Conservation (phyloP, 2,888 invertebrate species). For the Mesorhabditis belari region DNA sequence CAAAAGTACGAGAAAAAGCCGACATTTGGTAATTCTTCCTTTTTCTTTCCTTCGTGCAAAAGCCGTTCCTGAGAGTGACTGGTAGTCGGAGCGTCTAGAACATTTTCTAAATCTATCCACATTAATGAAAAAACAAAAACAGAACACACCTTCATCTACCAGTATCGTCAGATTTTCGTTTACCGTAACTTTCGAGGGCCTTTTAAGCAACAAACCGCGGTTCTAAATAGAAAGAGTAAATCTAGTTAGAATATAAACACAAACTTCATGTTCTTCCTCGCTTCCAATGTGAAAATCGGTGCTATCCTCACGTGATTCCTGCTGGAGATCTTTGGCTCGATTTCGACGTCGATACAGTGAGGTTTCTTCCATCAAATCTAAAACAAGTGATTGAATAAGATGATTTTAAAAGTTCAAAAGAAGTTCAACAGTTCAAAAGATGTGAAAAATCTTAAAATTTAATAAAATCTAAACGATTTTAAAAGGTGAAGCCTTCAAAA, state of each 20-base stretch:
- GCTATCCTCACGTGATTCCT: no score
- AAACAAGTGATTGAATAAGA: no score
- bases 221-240: no score
- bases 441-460: no score
- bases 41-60: constrained; percentile 1
- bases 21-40: constrained; percentile 9
- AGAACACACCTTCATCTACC: constrained; percentile 14
- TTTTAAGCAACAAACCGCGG: background rate
- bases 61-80: background rate
- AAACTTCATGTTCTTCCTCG: background rate
- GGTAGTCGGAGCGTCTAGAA: constrained; percentile 16
- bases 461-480: no score
- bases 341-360: no score
- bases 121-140: background rate
- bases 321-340: no score
- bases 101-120: background rate
- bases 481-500: no score
- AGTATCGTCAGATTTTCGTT: constrained; percentile 18
- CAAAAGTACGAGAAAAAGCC: constrained; percentile 40
- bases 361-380: no score
- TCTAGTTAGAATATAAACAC: no score
- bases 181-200: constrained; percentile 12
- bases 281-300: background rate
- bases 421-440: no score
- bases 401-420: no score